Conservation (phyloP, 2,888 invertebrate species). For the Phyllotreta cruciferae region DNA sequence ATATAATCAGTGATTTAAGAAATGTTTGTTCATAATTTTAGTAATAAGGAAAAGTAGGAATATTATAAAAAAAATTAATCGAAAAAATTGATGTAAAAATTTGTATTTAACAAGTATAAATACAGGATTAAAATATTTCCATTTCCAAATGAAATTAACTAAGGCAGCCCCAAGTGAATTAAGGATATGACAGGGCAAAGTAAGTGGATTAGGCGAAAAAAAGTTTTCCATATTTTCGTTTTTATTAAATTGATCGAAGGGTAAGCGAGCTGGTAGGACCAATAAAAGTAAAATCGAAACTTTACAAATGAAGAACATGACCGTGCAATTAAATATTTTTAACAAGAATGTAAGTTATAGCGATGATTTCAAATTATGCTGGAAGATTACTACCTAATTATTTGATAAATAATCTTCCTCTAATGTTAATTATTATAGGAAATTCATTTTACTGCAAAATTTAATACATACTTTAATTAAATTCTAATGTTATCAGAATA, state of each 20-base stretch:
- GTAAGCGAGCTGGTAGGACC: conserved; percentile 6
- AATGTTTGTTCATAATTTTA: no score
- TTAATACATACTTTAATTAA: no score
- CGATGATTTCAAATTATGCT: no score
- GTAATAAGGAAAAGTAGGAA: no score
- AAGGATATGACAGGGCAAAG: conserved; percentile 14
- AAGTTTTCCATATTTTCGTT: conserved; percentile 31
- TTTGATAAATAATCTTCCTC: no score
- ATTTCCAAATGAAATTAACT: conserved; percentile 19
- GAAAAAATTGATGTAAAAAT: no score
- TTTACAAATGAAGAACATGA: conserved; percentile 3
- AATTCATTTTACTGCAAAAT: no score
- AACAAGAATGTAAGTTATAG: not conserved
- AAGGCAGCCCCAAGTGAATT: conserved; percentile 17
- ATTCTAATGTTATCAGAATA: not conserved
- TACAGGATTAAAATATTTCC: not conserved
- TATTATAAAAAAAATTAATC: no score
- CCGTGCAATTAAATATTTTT: conserved; percentile 1
- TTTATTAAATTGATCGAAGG: conserved; percentile 22
- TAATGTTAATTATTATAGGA: no score
- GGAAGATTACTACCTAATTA: no score
- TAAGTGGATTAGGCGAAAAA: conserved; percentile 30
- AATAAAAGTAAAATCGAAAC: conserved; percentile 25
- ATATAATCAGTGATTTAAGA: no score
- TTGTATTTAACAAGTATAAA: no score